phyloP scores from a whole-genome alignment of 2,888 invertebrate species.

The Brenthis hecate region DNA sequence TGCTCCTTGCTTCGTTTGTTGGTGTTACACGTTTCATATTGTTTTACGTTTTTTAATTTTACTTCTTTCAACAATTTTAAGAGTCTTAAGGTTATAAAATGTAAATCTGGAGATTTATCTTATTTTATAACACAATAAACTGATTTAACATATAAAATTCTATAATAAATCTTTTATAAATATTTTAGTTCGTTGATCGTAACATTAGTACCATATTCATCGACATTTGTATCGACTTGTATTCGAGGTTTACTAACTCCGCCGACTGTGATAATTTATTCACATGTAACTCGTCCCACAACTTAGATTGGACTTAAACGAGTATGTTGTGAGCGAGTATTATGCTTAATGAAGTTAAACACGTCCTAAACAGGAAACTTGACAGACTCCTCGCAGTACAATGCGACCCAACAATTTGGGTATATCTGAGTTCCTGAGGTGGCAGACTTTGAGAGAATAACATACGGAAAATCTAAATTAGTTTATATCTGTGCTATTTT shows the following conservation, averaged over 20 bases:
- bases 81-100: background rate
- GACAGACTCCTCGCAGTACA: conserved; percentile 38
- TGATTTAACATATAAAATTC: too few species aligned
- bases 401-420: conserved; percentile 35
- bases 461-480: background rate
- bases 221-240: conserved; percentile 43
- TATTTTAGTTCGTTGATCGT: background rate
- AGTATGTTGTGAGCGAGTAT: conserved; percentile 76
- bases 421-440: conserved; percentile 19
- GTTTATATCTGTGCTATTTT: background rate
- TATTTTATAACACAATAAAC: too few species aligned
- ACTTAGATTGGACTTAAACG: conserved; percentile 83
- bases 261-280: conserved; percentile 78
- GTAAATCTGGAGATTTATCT: background rate
- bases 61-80: background rate
- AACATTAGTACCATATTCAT: conserved; percentile 38
- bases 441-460: conserved; percentile 5
- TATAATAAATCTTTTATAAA: too few species aligned
- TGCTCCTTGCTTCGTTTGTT: conserved; percentile 30
- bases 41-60: background rate
- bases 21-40: conserved; percentile 6
- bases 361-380: conserved; percentile 61
- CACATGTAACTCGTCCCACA: conserved; percentile 75
- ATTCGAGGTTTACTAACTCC: conserved; percentile 53
- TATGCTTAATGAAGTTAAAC: conserved; percentile 81